Conservation (phyloP, 2,113 vertebrate species). For the Edolisoma coerulescens region DNA sequence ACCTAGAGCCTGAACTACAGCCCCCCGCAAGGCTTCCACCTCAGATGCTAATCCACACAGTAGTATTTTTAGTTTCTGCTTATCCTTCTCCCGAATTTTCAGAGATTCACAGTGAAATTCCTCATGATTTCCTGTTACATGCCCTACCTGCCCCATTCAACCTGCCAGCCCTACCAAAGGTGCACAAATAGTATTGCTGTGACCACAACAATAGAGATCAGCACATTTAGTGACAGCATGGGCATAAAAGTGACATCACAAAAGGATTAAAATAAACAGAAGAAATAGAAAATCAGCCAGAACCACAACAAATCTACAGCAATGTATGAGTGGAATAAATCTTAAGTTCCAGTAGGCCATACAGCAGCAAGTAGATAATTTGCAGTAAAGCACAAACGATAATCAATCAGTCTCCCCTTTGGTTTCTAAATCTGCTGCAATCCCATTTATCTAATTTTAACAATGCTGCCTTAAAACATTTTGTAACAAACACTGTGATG, state of each 20-base stretch:
- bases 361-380: neutral
- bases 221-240: neutral
- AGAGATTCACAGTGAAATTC: neutral
- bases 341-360: neutral
- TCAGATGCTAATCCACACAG: neutral
- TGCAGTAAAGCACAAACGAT: neutral
- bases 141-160: neutral
- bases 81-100: neutral
- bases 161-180: neutral
- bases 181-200: rapidly evolving
- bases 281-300: neutral
- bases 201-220: neutral
- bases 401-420: neutral
- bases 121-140: neutral
- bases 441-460: neutral
- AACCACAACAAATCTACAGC: neutral
- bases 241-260: neutral
- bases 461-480: neutral
- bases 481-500: neutral
- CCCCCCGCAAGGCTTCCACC: neutral
- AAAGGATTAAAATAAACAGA: neutral
- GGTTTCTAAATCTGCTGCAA: neutral
- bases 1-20: neutral
- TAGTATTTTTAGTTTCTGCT: neutral
- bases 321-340: neutral